These are phyloP conservation scores for Apeira syringaria DNA, from an alignment of 2,888 invertebrate genomes.

Conservation along the genomic window DNA sequence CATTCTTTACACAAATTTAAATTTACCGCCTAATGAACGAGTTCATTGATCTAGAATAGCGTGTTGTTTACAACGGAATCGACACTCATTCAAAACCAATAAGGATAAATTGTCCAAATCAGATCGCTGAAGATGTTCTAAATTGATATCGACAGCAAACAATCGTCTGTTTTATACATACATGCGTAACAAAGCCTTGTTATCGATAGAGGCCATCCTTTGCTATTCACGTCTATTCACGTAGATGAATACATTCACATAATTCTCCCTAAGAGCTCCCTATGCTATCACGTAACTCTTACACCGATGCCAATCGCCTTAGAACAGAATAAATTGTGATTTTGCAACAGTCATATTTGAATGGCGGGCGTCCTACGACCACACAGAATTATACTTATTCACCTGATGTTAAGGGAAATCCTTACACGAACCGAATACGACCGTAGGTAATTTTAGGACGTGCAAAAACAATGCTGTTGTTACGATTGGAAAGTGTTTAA, in stretches of 20 bases:
- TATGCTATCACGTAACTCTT: too few species aligned
- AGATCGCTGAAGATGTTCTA: constrained; percentile 14
- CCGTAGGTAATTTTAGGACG: too few species aligned
- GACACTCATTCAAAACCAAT: constrained; percentile 12
- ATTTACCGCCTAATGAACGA: neutral
- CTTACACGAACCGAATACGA: too few species aligned
- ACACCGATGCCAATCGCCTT: too few species aligned
- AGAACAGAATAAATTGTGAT: too few species aligned
- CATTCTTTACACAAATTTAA: too few species aligned
- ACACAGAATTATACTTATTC: too few species aligned
- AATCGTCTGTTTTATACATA: constrained; percentile 14
- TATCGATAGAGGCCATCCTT: constrained; percentile 24
- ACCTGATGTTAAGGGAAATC: too few species aligned
- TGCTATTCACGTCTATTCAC: constrained; percentile 18
- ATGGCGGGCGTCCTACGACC: too few species aligned
- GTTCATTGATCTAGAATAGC: neutral
- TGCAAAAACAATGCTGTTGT: too few species aligned
- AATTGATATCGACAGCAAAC: constrained; percentile 17
- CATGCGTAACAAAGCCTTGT: constrained; percentile 12
- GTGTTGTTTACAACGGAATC: constrained; percentile 7
- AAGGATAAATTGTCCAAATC: constrained; percentile 18
- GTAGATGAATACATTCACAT: constrained; percentile 17
- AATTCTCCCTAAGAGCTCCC: constrained; percentile 11
- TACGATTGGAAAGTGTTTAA: too few species aligned
- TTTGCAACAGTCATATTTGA: too few species aligned